Conservation (phyloP, 2,113 vertebrate species). For the Pelodiscus sinensis region DNA sequence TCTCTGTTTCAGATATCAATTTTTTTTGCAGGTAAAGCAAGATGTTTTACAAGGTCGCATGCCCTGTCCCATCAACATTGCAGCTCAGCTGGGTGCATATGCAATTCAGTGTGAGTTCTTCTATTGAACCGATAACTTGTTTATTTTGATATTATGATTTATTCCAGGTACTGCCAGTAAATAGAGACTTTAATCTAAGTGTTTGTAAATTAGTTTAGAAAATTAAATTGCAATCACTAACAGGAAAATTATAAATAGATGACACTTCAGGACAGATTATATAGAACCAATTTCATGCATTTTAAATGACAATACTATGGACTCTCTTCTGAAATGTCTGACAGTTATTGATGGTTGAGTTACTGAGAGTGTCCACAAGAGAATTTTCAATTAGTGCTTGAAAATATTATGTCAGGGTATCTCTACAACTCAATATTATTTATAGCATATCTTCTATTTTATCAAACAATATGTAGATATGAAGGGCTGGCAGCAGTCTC, state of each 20-base stretch:
- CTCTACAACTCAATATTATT: background rate
- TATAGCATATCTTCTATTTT: background rate
- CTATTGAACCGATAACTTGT: background rate
- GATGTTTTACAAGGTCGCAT: constrained; percentile 89
- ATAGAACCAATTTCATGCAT: background rate
- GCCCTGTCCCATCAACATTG: constrained; percentile 79
- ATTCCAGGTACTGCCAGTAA: background rate
- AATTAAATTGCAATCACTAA: background rate
- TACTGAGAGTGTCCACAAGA: background rate
- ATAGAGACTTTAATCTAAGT: background rate
- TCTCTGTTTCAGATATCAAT: constrained; percentile 85
- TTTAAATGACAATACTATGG: background rate
- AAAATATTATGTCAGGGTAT: background rate
- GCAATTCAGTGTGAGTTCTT: constrained; percentile 85
- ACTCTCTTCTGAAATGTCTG: background rate
- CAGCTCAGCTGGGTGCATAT: constrained; percentile 85
- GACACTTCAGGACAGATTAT: background rate
- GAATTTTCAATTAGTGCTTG: background rate
- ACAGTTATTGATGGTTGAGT: background rate
- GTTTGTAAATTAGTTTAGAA: background rate
- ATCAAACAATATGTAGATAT: background rate
- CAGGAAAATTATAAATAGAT: background rate
- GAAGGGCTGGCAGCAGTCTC: background rate
- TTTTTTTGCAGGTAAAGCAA: constrained; percentile 93
- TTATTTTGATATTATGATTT: constrained; percentile 3